phyloP scores from a whole-genome alignment of 2,888 invertebrate genomes.

The Octodonta nipae region DNA sequence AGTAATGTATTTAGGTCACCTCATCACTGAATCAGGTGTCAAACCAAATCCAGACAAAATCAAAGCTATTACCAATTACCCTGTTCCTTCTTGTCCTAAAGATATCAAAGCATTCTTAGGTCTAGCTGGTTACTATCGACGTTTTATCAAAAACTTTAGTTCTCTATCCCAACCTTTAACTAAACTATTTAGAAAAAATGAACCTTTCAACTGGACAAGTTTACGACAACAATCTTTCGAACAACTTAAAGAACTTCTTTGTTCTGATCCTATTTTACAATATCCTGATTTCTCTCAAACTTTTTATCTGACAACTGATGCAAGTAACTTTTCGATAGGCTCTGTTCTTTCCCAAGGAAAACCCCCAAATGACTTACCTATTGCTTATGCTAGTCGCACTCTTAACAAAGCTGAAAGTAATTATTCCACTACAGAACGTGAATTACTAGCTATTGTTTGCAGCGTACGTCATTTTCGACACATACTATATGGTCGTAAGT shows the following conservation, averaged over 20 bases:
- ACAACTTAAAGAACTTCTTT: constrained; percentile 12
- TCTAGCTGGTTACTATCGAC: constrained; percentile 13
- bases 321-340: constrained; percentile 20
- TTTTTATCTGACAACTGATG: constrained; percentile 27
- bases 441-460: constrained; percentile 29
- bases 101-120: constrained; percentile 16
- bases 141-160: constrained; percentile 13
- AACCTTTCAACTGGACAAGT: constrained; percentile 9
- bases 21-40: constrained; percentile 12
- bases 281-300: constrained; percentile 22
- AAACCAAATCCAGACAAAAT: constrained; percentile 12
- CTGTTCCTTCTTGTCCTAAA: constrained; percentile 9
- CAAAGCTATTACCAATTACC: constrained; percentile 9
- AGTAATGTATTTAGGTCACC: constrained; percentile 13
- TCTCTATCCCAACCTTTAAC: constrained; percentile 13
- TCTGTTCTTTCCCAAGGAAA: constrained; percentile 4
- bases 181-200: constrained; percentile 12
- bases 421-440: constrained; percentile 28
- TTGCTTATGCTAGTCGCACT: constrained; percentile 27
- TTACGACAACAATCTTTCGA: constrained; percentile 14
- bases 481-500: constrained; percentile 24
- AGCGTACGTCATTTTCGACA: constrained; percentile 20
- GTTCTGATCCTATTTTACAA: constrained; percentile 13
- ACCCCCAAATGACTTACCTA: constrained; percentile 21
- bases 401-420: constrained; percentile 25